Base-by-base conservation (phyloP, 2,113 vertebrate species). In the Chelonoidis abingdonii region DNA sequence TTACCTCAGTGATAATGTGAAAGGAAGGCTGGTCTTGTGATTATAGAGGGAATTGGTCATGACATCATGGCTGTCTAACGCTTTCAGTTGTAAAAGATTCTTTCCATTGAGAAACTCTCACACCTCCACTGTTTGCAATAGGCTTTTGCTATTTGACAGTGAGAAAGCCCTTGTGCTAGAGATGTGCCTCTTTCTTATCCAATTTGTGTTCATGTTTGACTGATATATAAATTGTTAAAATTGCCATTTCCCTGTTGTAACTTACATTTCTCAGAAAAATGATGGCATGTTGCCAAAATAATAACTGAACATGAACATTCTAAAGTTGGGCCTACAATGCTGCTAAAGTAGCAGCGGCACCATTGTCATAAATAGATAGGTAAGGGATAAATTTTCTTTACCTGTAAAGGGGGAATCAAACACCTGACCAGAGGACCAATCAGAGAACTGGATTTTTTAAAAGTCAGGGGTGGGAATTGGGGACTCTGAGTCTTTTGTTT, bases 1-100 rank as follows among this genome's bases (percentile, higher is more conserved):
- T 82, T 82, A 84, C 93, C 92, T 90, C 14, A 89, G 44, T 76
- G 94, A 19, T 54, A 89, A 69, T 14, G 38, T 4, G 25, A 84
- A 2, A 83, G 29, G 10, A 94, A 89, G 89, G 21, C 13, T 22
- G 82, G 62, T 12, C 9, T 92, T 56, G 5, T 29, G 9, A 24
- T 69, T 92, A 84, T 44, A 95, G 52, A 17, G 62, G 31, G 93
- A 80, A 41, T 0, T 0, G 29, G 25, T 91, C 93, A 35, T 5
- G 91, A 89, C 93, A 83, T 84, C 56, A 83, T 0, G 69, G 44
- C 16, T 0, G 6, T 8, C 17, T 86, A 5, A 41, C 2, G 31
- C 31, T 84, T 92, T 82, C 35, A 21, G 21, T 72, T 38, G 21
- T 38, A 22, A 22, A 38, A 38, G 8, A 22, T 38, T 38, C 17